Base-by-base conservation (phyloP, 2,888 invertebrate genomes). In the Drosophila austrosaltans region DNA sequence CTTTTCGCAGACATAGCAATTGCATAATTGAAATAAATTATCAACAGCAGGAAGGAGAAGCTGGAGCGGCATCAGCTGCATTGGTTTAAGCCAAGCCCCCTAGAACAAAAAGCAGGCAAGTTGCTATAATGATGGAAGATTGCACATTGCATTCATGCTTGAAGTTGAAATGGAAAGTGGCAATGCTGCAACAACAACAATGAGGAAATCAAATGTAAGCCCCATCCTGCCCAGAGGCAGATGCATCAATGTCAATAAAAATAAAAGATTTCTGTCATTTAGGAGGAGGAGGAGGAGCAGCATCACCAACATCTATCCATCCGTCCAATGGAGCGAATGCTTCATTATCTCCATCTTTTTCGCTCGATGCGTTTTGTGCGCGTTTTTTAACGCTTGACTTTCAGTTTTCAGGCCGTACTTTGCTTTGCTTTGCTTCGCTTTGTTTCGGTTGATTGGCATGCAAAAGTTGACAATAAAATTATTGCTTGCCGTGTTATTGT, bases 1-100 rank as follows among this genome's bases (percentile, higher is more conserved):
- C 48, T 39, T 54, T 54, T 22, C 16, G 16, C 62, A 53, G 71
- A 66, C 72, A 56, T 63, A 59, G 71, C 87, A 84, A 84, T 84
- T 84, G 83, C 87, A 84, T 86, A 84, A 84, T 86, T 84, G 81
- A 84, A 86, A 84, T 81, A 82, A 84, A 86, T 84, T 84, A 86
- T 48, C 48, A 48, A 76, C 75, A 79, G 63, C 30, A 56, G 69
- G 58, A 53, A 53, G 63, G 20, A 30, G 16, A 10, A 28, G n/a
- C 28, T 40, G 32, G 32, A 32, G 20, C 20, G 16, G 16, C 42
- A 42, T 5, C 36, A 16, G 16, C 28, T 4, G 28, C 5, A 36
- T 8, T 36, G 36, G 20, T 48, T 10, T 22, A 48, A 25, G 58
- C 61, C 66, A 66, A 71, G 72, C 71, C 72, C 71, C 60, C 20